These are phyloP conservation scores for Margarornis squamiger DNA, from an alignment of 2,797 vertebrate species.

Conservation along the genomic window DNA sequence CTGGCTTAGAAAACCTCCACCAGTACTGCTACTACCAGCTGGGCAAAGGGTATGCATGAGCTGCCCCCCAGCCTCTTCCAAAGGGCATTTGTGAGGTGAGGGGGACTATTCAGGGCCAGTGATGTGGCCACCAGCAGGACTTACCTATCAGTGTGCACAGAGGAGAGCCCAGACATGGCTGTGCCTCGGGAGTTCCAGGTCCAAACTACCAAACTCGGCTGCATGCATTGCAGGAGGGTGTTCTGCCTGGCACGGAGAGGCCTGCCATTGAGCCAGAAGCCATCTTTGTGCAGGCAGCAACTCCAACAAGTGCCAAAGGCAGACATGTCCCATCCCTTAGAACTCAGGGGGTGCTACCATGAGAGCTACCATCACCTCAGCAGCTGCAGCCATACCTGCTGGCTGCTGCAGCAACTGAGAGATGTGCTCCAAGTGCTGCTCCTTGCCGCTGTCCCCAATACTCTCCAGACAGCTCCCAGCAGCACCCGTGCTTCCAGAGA, in stretches of 20 bases:
- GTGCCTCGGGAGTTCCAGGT: not conserved
- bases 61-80: not conserved
- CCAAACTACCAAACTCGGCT: not conserved
- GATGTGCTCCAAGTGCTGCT: not conserved
- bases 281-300: rapidly evolving
- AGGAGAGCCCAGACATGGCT: not conserved
- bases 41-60: not conserved
- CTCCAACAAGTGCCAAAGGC: not conserved
- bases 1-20: not conserved
- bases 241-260: not conserved
- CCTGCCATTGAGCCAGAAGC: not conserved
- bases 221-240: not conserved
- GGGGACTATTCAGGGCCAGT: not conserved
- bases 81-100: not conserved
- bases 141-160: not conserved
- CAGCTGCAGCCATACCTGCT: rapidly evolving
- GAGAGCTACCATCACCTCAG: not conserved
- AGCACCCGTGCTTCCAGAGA: not conserved
- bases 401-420: not conserved
- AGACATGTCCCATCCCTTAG: rapidly evolving
- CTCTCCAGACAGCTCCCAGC: not conserved
- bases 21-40: rapidly evolving
- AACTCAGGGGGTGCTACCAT: not conserved
- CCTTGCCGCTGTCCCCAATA: rapidly evolving
- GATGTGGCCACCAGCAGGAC: not conserved